A percentile compares a stretch with the other conserved stretches of the same genome.
These are phyloP conservation scores for Alectura lathami DNA, from an alignment of 2,113 vertebrate genomes.

Conservation along the genomic window DNA sequence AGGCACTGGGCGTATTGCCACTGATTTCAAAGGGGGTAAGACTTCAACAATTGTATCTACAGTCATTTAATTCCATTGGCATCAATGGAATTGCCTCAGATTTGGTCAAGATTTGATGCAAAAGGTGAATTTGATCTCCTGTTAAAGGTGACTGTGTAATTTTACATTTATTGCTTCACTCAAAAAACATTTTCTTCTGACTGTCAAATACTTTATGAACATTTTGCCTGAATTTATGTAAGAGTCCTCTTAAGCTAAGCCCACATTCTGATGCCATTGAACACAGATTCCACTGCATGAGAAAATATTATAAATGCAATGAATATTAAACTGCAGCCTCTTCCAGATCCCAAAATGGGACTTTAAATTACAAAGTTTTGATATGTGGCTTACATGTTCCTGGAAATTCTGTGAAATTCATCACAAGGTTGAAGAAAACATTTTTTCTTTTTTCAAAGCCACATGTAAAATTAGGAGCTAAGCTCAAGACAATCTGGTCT, in stretches of 20 bases:
- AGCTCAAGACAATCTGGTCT: neutral
- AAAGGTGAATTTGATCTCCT: neutral
- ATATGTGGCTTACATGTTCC: neutral
- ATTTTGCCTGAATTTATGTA: neutral
- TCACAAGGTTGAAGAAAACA: slow-evolving; percentile 14
- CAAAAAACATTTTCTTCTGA: neutral
- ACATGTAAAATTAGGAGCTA: slow-evolving; percentile 15
- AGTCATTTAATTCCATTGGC: neutral
- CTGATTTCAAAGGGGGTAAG: neutral
- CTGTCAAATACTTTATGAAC: neutral
- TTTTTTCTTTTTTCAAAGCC: neutral
- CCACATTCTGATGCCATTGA: neutral
- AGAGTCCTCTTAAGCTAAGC: neutral
- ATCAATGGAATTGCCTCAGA: neutral
- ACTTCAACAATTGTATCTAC: neutral
- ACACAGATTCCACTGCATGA: neutral
- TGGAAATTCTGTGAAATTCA: slow-evolving; percentile 21
- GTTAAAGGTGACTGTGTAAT: neutral
- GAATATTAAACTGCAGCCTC: neutral
- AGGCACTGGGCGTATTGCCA: neutral
- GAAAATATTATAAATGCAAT: neutral
- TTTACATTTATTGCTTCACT: neutral
- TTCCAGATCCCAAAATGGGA: neutral
- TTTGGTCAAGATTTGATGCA: neutral
- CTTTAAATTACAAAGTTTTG: neutral